A percentile compares a stretch with the other conserved stretches of the same genome.
Evolutionary conservation across 2,797 vertebrate species (phyloP).

Genomic region (Florisuga fusca): DNA sequence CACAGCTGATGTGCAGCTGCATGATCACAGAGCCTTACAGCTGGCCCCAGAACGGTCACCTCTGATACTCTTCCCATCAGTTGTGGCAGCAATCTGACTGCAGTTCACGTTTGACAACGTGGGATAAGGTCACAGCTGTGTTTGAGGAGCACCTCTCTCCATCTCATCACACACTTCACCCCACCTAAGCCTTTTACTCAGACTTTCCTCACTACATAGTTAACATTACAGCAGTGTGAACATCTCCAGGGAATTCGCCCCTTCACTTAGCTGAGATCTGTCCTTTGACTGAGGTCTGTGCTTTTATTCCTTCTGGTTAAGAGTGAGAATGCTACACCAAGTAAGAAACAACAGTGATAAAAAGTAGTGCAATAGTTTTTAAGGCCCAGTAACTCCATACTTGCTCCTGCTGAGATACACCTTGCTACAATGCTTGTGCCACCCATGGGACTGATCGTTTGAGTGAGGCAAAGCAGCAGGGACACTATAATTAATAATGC

Average conservation of each 20-base stretch:
- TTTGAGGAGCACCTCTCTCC: neutral
- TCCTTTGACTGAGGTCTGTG: neutral
- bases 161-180: fast-evolving
- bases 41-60: neutral
- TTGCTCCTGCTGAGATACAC: neutral
- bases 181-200: neutral
- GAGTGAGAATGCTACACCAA: neutral
- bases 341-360: neutral
- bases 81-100: neutral
- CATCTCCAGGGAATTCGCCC: neutral
- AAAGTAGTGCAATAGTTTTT: neutral
- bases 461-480: neutral
- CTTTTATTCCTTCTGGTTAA: neutral
- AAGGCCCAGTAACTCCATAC: neutral
- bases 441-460: slow-evolving; percentile 3
- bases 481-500: slow-evolving; percentile 58
- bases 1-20: neutral
- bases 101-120: neutral
- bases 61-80: neutral
- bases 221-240: neutral
- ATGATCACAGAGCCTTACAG: fast-evolving
- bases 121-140: neutral
- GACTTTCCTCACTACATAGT: neutral
- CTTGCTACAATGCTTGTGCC: neutral
- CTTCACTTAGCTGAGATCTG: neutral